Conservation (phyloP, 2,888 invertebrate species). For the Agrotis segetum region DNA sequence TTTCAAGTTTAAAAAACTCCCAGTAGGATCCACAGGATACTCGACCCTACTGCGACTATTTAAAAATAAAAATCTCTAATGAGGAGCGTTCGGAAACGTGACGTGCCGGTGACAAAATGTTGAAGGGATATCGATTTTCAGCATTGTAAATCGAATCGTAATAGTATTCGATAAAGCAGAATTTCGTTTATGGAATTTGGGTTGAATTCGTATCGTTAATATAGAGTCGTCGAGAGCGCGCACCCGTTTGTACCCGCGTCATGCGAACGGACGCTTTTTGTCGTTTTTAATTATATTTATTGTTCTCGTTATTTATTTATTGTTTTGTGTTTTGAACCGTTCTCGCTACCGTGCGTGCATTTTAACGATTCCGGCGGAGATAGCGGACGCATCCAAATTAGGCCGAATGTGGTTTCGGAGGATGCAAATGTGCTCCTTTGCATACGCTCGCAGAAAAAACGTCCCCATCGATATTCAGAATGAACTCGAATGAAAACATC, state of each 20-base stretch:
- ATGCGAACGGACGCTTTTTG: conserved; percentile 88
- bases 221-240: conserved; percentile 86
- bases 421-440: conserved; percentile 87
- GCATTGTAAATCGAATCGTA: conserved; percentile 72
- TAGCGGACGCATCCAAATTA: conserved; percentile 88
- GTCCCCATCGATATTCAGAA: conserved; percentile 73
- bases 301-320: conserved; percentile 90
- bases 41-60: conserved; percentile 75
- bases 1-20: conserved; percentile 78
- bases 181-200: conserved; percentile 66
- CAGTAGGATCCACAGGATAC: conserved; percentile 70
- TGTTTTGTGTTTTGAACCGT: conserved; percentile 85
- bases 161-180: conserved; percentile 65
- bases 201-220: conserved; percentile 77
- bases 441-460: conserved; percentile 81
- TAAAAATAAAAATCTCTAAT: conserved; percentile 85
- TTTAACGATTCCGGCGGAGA: conserved; percentile 86
- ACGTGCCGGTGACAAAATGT: conserved; percentile 87
- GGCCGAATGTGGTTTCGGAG: conserved; percentile 79
- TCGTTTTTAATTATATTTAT: conserved; percentile 90
- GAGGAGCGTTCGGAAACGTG: conserved; percentile 83
- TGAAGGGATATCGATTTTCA: conserved; percentile 74
- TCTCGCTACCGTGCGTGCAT: conserved; percentile 88
- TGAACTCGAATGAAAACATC: conserved; percentile 83
- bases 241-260: conserved; percentile 86